These are phyloP conservation scores for Desoria tigrina DNA, from an alignment of 2,888 invertebrate genomes.

Conservation along the genomic window DNA sequence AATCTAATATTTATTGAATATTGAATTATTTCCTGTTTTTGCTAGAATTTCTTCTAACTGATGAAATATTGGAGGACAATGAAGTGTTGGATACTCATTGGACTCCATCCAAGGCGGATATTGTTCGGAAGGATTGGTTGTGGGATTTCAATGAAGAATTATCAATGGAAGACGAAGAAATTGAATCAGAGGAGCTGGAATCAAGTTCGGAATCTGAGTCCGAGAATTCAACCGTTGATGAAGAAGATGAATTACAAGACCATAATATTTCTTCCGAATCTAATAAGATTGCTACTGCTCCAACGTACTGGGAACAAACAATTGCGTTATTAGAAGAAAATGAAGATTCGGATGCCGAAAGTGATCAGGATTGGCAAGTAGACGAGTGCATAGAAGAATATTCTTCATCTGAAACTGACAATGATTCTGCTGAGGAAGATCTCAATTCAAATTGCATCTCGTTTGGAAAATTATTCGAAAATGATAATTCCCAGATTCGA, in stretches of 20 bases:
- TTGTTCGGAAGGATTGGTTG: slow-evolving; percentile 1
- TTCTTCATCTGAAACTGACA: neutral
- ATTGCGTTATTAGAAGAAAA: neutral
- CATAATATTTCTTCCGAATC: too few species aligned
- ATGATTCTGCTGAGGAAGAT: neutral
- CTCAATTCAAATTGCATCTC: too few species aligned
- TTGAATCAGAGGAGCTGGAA: neutral
- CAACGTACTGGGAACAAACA: neutral
- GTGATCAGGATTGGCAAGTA: neutral
- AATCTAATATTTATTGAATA: too few species aligned
- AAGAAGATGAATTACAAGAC: too few species aligned
- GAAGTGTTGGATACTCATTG: neutral
- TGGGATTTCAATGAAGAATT: neutral
- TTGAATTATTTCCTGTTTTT: too few species aligned
- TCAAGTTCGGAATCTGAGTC: neutral
- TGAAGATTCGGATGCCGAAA: neutral
- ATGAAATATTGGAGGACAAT: neutral
- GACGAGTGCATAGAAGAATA: neutral
- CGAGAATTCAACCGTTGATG: too few species aligned
- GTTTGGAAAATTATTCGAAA: too few species aligned
- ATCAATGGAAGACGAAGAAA: neutral
- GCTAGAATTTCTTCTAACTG: neutral
- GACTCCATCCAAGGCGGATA: neutral
- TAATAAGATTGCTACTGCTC: too few species aligned
- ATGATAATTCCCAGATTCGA: neutral